phyloP scores from a whole-genome alignment of 1,140 invertebrate species.

The Achroia grisella region DNA sequence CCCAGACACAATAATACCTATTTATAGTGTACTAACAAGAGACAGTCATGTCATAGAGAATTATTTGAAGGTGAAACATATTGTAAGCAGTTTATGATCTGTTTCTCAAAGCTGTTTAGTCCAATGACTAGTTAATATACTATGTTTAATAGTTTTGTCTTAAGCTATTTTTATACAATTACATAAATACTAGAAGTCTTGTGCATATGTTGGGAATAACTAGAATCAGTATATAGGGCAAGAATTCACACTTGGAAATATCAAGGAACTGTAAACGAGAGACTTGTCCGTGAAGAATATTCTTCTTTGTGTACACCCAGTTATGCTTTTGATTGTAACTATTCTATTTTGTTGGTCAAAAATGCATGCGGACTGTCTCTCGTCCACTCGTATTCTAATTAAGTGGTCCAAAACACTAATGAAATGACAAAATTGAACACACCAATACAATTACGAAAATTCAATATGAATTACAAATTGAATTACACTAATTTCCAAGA shows the following conservation, averaged over 20 bases:
- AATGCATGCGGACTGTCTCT: too few species aligned
- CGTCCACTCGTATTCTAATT: too few species aligned
- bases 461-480: conserved; percentile 10
- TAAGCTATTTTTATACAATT: conserved; percentile 29
- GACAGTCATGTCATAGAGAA: conserved; percentile 8
- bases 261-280: too few species aligned
- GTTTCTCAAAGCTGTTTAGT: conserved; percentile 31
- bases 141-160: conserved; percentile 23
- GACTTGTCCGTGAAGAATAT: too few species aligned
- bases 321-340: too few species aligned
- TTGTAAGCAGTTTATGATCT: conserved; percentile 17
- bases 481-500: not conserved
- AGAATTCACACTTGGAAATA: conserved; percentile 26
- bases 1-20: conserved; percentile 50
- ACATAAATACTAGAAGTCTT: conserved; percentile 41
- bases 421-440: conserved; percentile 4
- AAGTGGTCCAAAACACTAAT: conserved; percentile 15
- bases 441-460: conserved; percentile 1
- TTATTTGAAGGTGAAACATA: not conserved
- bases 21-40: conserved; percentile 11
- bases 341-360: too few species aligned
- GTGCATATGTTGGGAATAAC: conserved; percentile 38
- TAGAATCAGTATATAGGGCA: conserved; percentile 24
- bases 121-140: conserved; percentile 38
- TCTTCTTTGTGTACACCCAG: too few species aligned